Conservation (phyloP, 2,888 invertebrate genomes). For the Esperia sulphurella region DNA sequence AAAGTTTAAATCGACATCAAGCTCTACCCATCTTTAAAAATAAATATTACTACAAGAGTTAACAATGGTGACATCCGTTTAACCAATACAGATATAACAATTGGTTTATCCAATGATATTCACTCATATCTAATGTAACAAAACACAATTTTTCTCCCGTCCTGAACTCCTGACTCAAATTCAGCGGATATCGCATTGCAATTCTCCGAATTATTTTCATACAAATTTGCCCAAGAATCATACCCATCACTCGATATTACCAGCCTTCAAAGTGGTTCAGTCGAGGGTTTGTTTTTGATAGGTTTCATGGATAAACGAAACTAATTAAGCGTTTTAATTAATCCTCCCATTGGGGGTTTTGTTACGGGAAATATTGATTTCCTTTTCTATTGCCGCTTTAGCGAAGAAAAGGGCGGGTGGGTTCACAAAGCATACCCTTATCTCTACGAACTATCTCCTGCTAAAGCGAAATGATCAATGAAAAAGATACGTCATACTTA, state of each 20-base stretch:
- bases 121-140: too few relatives aligned
- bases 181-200: too few relatives aligned
- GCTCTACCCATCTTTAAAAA: too few relatives aligned
- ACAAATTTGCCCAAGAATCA: conserved; percentile 4
- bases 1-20: too few relatives aligned
- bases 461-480: neutral
- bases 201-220: neutral
- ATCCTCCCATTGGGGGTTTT: conserved; percentile 64
- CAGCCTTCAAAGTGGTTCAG: conserved; percentile 48
- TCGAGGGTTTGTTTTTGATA: conserved; percentile 58
- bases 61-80: too few relatives aligned
- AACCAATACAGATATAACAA: neutral
- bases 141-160: too few relatives aligned
- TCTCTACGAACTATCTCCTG: conserved; percentile 13
- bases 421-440: neutral
- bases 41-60: too few relatives aligned
- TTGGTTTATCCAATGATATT: too few relatives aligned
- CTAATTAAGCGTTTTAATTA: conserved; percentile 75
- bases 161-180: too few relatives aligned
- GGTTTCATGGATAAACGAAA: conserved; percentile 69
- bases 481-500: neutral
- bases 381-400: conserved; percentile 33
- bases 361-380: conserved; percentile 69
- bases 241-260: conserved; percentile 43
- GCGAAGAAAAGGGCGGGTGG: conserved; percentile 1